phyloP scores from a whole-genome alignment of 2,113 vertebrate species.

The Tyto alba region DNA sequence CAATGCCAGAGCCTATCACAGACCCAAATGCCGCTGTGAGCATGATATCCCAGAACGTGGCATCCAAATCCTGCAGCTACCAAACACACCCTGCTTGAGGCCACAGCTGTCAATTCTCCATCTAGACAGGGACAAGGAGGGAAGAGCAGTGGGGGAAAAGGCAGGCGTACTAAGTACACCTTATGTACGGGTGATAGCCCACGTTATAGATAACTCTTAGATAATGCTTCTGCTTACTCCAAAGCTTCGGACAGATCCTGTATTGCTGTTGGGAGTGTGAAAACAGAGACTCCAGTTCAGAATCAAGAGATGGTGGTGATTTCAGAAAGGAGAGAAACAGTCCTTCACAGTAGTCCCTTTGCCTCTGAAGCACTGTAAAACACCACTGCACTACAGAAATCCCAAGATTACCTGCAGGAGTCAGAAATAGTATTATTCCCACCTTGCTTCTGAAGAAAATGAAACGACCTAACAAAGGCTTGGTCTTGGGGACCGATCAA shows the following conservation, averaged over 20 bases:
- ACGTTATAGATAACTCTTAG: neutral
- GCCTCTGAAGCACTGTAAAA: neutral
- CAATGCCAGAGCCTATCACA: slow-evolving; percentile 27
- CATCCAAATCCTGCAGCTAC: slow-evolving; percentile 60
- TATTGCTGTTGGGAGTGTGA: neutral
- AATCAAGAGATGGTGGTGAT: neutral
- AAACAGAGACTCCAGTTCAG: neutral
- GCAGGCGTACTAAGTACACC: neutral
- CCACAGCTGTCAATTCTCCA: slow-evolving; percentile 66
- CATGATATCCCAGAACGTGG: slow-evolving; percentile 54
- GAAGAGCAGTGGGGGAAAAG: neutral
- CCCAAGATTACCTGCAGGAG: neutral
- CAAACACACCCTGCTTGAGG: slow-evolving; percentile 60
- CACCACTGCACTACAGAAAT: neutral
- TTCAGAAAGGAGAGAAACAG: neutral
- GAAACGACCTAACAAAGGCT: neutral
- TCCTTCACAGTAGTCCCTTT: neutral
- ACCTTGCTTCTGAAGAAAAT: neutral
- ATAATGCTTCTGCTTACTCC: neutral
- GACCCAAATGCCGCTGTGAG: slow-evolving; percentile 47
- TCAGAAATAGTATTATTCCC: neutral
- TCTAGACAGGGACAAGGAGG: slow-evolving; percentile 12
- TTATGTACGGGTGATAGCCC: no score
- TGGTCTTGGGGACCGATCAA: neutral
- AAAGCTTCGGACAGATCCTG: neutral